Percentiles rank a stretch among this genome's conserved stretches.
Conservation (phyloP, 2,113 vertebrate genomes). For the Misgurnus anguillicaudatus region DNA sequence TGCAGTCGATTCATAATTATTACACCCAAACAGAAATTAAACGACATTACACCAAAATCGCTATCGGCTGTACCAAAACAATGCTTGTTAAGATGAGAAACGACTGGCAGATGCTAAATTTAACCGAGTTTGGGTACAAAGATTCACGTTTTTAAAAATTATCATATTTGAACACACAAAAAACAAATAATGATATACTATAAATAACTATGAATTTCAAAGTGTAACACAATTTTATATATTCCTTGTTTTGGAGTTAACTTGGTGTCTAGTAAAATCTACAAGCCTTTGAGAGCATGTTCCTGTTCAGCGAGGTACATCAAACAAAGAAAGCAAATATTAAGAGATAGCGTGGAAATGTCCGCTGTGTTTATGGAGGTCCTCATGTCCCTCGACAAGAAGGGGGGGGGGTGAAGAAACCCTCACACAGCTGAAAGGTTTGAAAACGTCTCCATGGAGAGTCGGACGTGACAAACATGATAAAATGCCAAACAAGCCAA, state of each 20-base stretch:
- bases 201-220: not conserved
- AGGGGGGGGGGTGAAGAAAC: not conserved
- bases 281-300: not conserved
- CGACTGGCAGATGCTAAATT: no score
- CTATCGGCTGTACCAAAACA: no score
- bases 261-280: not conserved
- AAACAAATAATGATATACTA: no score
- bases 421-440: conserved; percentile 31
- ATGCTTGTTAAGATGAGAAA: no score
- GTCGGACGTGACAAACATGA: conserved; percentile 43
- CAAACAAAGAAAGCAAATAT: not conserved
- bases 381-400: conserved; percentile 28
- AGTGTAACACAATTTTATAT: not conserved
- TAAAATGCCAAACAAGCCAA: conserved; percentile 34
- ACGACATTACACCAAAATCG: no score
- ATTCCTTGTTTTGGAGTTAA: conserved; percentile 1
- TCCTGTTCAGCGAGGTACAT: not conserved
- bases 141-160: not conserved
- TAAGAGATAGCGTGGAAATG: not conserved
- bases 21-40: no score
- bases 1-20: no score
- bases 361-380: conserved; percentile 11
- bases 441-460: conserved; percentile 47
- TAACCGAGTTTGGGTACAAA: no score
- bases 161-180: not conserved